Evolutionary conservation across 2,888 invertebrate genomes (phyloP).

Genomic region (Chymomyza fuscimana): DNA sequence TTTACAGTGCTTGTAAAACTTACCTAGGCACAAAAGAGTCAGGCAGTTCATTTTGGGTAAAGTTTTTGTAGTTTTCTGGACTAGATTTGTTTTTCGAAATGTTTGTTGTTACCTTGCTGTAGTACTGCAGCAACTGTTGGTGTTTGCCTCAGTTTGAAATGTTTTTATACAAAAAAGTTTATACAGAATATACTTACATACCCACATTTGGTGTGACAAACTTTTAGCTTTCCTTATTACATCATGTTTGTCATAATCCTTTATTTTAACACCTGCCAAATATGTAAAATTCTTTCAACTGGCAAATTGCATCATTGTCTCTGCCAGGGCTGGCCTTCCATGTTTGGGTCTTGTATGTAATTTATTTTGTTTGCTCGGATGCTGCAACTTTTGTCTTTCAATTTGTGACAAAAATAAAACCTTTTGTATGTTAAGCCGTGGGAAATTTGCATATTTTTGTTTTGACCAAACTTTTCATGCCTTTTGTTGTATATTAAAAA

Average conservation of each 20-base stretch:
- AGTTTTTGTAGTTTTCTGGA: constrained; percentile 4
- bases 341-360: constrained; percentile 24
- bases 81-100: constrained; percentile 22
- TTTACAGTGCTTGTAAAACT: constrained; percentile 18
- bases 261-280: constrained; percentile 64
- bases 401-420: constrained; percentile 41
- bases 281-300: constrained; percentile 46
- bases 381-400: constrained; percentile 29
- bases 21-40: constrained; percentile 42
- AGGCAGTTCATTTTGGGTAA: constrained; percentile 38
- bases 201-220: not conserved
- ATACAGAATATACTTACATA: not conserved
- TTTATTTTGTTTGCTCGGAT: constrained; percentile 1
- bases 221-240: constrained; percentile 14
- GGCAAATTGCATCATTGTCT: constrained; percentile 8
- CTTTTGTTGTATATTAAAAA: not conserved
- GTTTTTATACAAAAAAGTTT: constrained; percentile 49
- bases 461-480: constrained; percentile 25
- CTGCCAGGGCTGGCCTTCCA: constrained; percentile 1
- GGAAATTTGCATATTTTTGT: constrained; percentile 56
- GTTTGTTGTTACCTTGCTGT: constrained; percentile 20
- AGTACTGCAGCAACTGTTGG: constrained; percentile 47
- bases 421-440: constrained; percentile 6
- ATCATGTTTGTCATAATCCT: constrained; percentile 50
- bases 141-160: constrained; percentile 13